phyloP scores from a whole-genome alignment of 2,888 invertebrate genomes.

The Abrostola triplasia region DNA sequence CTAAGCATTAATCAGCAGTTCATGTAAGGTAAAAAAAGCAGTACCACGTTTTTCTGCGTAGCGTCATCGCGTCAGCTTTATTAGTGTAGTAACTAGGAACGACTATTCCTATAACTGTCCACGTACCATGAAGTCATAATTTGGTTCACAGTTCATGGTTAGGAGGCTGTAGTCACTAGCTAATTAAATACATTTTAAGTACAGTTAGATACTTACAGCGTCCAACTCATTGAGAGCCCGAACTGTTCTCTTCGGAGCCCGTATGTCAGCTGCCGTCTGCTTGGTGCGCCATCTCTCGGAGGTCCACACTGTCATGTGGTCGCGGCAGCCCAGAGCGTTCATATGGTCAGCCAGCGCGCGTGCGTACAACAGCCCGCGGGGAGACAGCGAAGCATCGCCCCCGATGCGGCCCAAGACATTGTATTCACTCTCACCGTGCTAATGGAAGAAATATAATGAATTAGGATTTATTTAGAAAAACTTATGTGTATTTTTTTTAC shows the following conservation, averaged over 20 bases:
- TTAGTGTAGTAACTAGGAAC: no score
- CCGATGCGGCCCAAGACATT: constrained; percentile 97
- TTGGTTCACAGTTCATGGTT: no score
- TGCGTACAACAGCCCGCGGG: constrained; percentile 94
- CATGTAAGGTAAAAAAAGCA: background rate
- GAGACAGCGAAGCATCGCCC: constrained; percentile 95
- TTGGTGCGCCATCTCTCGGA: constrained; percentile 96
- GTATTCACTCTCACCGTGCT: constrained; percentile 98
- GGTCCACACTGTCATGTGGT: constrained; percentile 95
- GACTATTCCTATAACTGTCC: no score
- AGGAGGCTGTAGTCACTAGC: no score
- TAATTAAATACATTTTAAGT: no score
- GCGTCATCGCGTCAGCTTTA: no score
- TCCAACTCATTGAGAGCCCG: constrained; percentile 97
- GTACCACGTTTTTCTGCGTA: no score
- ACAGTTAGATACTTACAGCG: constrained; percentile 90
- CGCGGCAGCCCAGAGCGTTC: constrained; percentile 87
- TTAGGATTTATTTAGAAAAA: background rate
- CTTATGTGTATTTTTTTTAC: no score
- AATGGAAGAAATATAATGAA: constrained; percentile 28
- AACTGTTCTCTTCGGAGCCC: constrained; percentile 94
- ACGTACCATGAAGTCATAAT: no score
- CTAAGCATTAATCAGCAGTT: background rate
- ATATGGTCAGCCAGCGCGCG: constrained; percentile 92
- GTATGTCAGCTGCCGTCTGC: constrained; percentile 94